phyloP scores from a whole-genome alignment of 2,113 vertebrate genomes.

The Myodes glareolus region DNA sequence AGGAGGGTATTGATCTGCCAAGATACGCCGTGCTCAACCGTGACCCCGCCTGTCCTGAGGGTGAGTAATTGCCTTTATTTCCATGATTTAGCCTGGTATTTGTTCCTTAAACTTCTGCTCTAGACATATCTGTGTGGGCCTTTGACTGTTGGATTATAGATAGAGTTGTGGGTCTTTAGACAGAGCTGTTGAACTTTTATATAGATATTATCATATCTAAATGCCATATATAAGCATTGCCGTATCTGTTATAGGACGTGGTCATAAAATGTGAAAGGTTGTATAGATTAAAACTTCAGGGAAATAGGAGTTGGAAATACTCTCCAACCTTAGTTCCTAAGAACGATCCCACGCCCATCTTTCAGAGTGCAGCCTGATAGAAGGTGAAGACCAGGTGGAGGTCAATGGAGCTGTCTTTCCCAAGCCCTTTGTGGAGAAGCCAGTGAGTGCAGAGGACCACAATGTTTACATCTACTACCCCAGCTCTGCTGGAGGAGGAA shows the following conservation, averaged over 20 bases:
- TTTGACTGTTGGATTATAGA: slow-evolving; percentile 38
- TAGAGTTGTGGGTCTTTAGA: slow-evolving; percentile 1
- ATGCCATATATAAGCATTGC: neutral
- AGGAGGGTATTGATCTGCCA: slow-evolving; percentile 97
- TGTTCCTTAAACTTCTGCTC: neutral
- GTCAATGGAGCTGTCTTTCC: slow-evolving; percentile 97
- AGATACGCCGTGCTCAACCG: slow-evolving; percentile 97
- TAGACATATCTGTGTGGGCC: neutral
- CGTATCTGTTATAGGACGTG: slow-evolving; percentile 13
- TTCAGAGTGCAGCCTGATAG: slow-evolving; percentile 96
- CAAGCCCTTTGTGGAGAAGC: slow-evolving; percentile 99
- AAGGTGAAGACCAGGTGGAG: slow-evolving; percentile 98
- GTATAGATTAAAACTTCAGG: slow-evolving; percentile 45
- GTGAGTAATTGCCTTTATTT: slow-evolving; percentile 83
- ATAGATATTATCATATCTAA: slow-evolving; percentile 7
- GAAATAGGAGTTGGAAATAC: slow-evolving; percentile 41
- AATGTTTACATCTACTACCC: slow-evolving; percentile 99
- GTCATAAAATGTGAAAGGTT: slow-evolving; percentile 23
- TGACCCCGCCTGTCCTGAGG: slow-evolving; percentile 96
- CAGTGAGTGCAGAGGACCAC: slow-evolving; percentile 98
- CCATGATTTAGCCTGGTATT: neutral
- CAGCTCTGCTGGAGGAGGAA: slow-evolving; percentile 96
- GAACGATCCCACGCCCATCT: slow-evolving; percentile 2
- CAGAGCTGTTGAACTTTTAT: slow-evolving; percentile 5
- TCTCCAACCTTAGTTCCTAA: neutral